phyloP scores from a whole-genome alignment of 2,888 invertebrate genomes.

The Laspeyria flexula region DNA sequence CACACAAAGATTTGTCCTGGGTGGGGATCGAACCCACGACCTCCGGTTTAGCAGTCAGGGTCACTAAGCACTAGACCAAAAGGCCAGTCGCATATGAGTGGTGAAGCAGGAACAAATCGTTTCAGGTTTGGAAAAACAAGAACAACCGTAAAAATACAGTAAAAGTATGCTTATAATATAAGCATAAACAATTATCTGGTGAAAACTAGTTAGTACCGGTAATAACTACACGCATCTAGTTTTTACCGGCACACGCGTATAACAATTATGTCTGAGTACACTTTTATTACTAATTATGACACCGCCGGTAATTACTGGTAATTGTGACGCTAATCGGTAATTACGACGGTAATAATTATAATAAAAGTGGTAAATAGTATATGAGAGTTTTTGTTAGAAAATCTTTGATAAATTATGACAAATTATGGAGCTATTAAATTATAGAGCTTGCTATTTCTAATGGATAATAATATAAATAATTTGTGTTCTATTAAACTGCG shows the following conservation, averaged over 20 bases:
- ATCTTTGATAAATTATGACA: constrained; percentile 43
- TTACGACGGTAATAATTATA: constrained; percentile 24
- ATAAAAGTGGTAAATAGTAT: constrained; percentile 30
- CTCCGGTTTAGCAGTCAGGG: too few species aligned
- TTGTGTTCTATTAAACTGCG: too few species aligned
- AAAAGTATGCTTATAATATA: too few species aligned
- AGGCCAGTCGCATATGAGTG: too few species aligned
- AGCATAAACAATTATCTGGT: constrained; percentile 20
- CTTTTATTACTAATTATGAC: constrained; percentile 49
- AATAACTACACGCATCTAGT: constrained; percentile 39
- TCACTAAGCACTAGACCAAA: too few species aligned
- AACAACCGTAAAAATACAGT: too few species aligned
- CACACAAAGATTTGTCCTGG: too few species aligned
- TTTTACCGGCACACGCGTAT: constrained; percentile 33
- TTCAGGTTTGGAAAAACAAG: too few species aligned
- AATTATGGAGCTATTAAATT: constrained; percentile 29
- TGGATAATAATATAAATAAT: neutral
- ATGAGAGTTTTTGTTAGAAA: constrained; percentile 21
- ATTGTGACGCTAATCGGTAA: constrained; percentile 36
- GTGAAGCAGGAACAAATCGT: too few species aligned
- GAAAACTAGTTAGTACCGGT: constrained; percentile 17
- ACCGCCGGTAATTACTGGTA: constrained; percentile 39
- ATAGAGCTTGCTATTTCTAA: neutral
- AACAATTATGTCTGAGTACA: constrained; percentile 34
- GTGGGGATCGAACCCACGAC: too few species aligned